phyloP scores from a whole-genome alignment of 2,797 vertebrate genomes.

The Sparidentex hasta region DNA sequence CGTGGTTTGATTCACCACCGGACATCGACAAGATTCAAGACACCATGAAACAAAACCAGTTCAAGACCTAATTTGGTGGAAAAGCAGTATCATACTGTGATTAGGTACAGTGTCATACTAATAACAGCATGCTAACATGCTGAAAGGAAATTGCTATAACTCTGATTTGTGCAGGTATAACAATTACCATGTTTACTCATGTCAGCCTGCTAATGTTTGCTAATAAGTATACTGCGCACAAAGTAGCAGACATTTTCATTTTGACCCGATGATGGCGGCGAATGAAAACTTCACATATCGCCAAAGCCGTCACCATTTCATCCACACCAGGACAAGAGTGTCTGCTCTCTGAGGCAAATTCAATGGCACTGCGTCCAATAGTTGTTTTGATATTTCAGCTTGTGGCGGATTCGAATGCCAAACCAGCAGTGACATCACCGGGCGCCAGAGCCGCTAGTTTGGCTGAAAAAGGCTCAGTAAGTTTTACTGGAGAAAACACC shows the following conservation, averaged over 20 bases:
- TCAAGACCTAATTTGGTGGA: too few species aligned
- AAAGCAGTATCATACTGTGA: neutral
- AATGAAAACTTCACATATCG: neutral
- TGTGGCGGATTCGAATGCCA: neutral
- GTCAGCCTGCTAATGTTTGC: neutral
- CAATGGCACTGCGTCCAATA: neutral
- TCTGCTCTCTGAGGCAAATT: neutral
- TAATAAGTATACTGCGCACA: neutral
- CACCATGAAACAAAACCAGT: too few species aligned
- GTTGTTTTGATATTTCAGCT: neutral
- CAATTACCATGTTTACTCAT: neutral
- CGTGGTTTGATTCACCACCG: too few species aligned
- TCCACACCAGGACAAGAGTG: neutral
- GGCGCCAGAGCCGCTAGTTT: neutral
- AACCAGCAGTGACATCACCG: neutral
- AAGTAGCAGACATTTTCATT: neutral
- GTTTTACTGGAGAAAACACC: neutral
- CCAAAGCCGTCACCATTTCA: neutral
- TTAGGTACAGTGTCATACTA: too few species aligned
- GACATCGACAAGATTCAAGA: too few species aligned
- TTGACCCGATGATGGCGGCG: neutral
- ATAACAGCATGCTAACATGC: neutral
- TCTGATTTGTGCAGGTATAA: too few species aligned
- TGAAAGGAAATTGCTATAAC: neutral
- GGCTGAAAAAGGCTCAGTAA: neutral